A percentile compares a stretch with the other conserved stretches of the same genome.
Conservation (phyloP, 2,888 invertebrate species). For the Zele albiditarsus region DNA sequence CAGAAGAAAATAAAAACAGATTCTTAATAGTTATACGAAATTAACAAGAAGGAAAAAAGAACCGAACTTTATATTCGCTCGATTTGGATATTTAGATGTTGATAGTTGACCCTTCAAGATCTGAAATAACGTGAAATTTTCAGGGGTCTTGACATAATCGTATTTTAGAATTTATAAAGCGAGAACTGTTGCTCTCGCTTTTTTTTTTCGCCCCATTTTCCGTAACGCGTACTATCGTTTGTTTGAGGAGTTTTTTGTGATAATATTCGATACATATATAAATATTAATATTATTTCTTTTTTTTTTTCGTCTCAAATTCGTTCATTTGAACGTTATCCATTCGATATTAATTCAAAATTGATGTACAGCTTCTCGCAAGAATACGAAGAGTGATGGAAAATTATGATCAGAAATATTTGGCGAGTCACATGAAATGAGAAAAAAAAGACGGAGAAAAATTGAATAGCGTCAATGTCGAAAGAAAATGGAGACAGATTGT, state of each 20-base stretch:
- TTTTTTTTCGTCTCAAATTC: not conserved
- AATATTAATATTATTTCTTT: not conserved
- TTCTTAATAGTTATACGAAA: not conserved
- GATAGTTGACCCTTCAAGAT: not conserved
- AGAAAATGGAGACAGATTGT: conserved; percentile 34
- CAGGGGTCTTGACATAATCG: not conserved
- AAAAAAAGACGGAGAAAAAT: conserved; percentile 42
- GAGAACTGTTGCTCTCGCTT: not conserved
- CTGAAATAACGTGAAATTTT: not conserved
- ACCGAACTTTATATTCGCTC: not conserved
- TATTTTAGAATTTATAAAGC: not conserved
- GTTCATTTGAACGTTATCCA: not conserved
- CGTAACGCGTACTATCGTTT: not conserved
- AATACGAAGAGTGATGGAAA: no score
- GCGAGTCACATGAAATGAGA: not conserved
- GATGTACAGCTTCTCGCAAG: no score
- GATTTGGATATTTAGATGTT: not conserved
- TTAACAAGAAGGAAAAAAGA: not conserved
- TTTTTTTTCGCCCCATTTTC: not conserved
- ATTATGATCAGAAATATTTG: no score
- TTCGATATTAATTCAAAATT: not conserved
- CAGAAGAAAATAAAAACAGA: not conserved
- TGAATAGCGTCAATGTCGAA: conserved; percentile 25
- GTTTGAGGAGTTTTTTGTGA: not conserved
- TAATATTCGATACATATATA: not conserved